phyloP scores from a whole-genome alignment of 2,113 vertebrate genomes.

The Ovibos moschatus region DNA sequence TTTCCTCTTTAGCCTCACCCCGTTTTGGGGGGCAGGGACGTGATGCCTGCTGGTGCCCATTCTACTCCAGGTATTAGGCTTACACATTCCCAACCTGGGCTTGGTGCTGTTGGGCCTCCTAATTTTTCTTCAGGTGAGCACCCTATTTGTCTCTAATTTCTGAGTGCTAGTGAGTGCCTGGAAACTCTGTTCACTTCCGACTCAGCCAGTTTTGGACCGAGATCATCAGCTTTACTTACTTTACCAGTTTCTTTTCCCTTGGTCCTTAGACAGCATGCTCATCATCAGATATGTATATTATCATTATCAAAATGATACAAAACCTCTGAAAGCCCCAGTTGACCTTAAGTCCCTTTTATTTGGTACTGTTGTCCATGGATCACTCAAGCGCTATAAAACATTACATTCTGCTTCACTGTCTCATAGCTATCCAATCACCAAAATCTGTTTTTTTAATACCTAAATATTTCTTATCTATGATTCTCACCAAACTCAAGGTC shows the following conservation, averaged over 20 bases:
- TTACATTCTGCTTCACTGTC: neutral
- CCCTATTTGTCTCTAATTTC: neutral
- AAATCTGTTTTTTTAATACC: neutral
- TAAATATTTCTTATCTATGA: neutral
- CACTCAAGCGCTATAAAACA: neutral
- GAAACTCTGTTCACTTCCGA: neutral
- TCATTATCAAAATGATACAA: neutral
- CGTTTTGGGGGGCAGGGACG: rapidly evolving
- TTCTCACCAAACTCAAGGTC: neutral
- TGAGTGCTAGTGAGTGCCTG: neutral
- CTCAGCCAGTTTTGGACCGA: neutral
- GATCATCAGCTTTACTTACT: no score
- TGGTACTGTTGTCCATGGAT: neutral
- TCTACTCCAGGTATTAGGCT: neutral
- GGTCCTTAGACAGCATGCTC: neutral
- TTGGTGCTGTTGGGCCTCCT: neutral
- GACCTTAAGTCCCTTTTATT: neutral
- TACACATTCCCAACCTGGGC: neutral
- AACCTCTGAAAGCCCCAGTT: neutral
- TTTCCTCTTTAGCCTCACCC: neutral
- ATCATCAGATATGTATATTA: neutral
- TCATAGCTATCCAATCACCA: neutral
- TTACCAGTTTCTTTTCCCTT: neutral
- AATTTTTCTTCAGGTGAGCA: neutral
- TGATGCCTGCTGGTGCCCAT: rapidly evolving